phyloP scores from a whole-genome alignment of 2,797 vertebrate genomes.

The Mycteria americana region DNA sequence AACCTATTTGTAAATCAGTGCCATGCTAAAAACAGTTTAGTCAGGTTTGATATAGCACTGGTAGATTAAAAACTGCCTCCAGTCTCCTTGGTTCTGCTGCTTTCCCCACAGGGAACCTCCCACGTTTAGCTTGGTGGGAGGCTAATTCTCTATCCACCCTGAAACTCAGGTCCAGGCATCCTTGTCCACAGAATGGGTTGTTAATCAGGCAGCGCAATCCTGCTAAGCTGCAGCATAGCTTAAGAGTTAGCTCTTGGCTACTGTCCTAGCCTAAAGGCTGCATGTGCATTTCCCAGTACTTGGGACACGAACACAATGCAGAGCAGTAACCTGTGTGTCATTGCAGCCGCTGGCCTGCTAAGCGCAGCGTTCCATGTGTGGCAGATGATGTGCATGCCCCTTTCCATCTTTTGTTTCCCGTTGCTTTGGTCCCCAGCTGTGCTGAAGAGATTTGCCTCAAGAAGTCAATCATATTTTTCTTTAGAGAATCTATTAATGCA shows the following conservation, averaged over 20 bases:
- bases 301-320: background rate
- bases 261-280: background rate
- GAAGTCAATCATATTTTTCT: background rate
- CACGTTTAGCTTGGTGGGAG: rapidly evolving
- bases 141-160: background rate
- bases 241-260: background rate
- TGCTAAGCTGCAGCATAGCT: background rate
- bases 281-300: background rate
- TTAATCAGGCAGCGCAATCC: background rate
- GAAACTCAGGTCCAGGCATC: background rate
- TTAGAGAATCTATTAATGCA: background rate
- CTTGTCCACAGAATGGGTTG: background rate
- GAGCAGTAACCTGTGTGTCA: background rate
- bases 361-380: rapidly evolving
- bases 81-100: background rate
- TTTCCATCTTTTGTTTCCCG: background rate
- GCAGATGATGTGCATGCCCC: background rate
- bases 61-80: background rate
- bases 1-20: background rate
- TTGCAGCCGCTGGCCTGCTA: background rate
- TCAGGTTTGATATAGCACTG: background rate
- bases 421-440: background rate
- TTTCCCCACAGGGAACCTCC: background rate
- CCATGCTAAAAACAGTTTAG: background rate
- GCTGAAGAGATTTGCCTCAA: background rate